phyloP scores from a whole-genome alignment of 64 coral and sea anemone genomes.

The Porites australiensis region DNA sequence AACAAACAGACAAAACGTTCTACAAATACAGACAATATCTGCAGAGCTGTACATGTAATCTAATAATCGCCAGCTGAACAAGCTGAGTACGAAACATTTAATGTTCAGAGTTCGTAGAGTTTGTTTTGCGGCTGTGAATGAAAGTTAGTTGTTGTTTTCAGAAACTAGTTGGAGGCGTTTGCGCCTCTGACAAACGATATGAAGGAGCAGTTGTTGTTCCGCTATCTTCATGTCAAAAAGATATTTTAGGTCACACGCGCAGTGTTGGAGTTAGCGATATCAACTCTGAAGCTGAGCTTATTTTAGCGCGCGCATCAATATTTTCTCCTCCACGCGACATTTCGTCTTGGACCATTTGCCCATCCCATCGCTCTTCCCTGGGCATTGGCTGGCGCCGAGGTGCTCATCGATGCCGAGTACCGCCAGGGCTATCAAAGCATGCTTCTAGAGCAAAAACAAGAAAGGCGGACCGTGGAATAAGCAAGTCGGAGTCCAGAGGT shows the following conservation, averaged over 20 bases:
- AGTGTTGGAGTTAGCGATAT: slow-evolving; percentile 17
- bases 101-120: too few species aligned
- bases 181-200: slow-evolving; percentile 31
- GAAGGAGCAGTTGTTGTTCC: slow-evolving; percentile 33
- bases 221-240: slow-evolving; percentile 29
- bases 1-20: too few species aligned
- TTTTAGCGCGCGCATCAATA: slow-evolving; percentile 40
- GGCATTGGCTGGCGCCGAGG: slow-evolving; percentile 64
- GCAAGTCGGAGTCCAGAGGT: slow-evolving; percentile 42
- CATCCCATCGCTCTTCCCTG: slow-evolving; percentile 57
- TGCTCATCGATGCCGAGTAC: slow-evolving; percentile 48
- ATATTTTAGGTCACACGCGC: slow-evolving; percentile 3
- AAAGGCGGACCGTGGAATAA: slow-evolving; percentile 40
- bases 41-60: too few species aligned
- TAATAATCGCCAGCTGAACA: too few species aligned
- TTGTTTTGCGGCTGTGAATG: slow-evolving; percentile 16
- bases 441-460: slow-evolving; percentile 26
- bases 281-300: slow-evolving; percentile 14
- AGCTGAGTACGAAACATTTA: too few species aligned
- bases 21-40: too few species aligned
- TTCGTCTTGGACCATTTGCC: slow-evolving; percentile 54
- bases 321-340: slow-evolving; percentile 45
- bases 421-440: slow-evolving; percentile 46
- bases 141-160: slow-evolving; percentile 46
- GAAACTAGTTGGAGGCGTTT: slow-evolving; percentile 45